Evolutionary conservation across 1,140 invertebrate species (phyloP).

Genomic region (Bombus picipes): DNA sequence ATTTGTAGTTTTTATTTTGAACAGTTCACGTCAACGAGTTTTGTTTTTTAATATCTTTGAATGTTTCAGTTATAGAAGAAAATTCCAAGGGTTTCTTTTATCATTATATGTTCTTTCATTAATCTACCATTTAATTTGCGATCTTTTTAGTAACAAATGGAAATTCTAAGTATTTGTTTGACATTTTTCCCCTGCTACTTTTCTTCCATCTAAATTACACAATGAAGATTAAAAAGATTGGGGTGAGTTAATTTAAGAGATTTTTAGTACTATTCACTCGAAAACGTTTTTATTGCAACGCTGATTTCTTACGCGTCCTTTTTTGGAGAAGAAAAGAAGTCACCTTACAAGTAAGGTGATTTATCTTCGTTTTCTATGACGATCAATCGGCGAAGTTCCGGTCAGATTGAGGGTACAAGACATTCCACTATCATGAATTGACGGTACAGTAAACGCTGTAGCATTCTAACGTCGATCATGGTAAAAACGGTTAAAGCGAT

Average conservation of each 20-base stretch:
- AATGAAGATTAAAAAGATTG: too few relatives aligned
- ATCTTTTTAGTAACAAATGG: not conserved
- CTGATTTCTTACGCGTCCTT: not conserved
- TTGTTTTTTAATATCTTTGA: too few relatives aligned
- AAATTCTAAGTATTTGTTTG: not conserved
- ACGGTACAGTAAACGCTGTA: not conserved
- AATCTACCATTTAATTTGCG: not conserved
- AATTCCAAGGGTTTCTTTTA: too few relatives aligned
- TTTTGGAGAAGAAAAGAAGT: not conserved
- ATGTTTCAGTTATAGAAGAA: too few relatives aligned
- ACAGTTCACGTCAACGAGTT: too few relatives aligned
- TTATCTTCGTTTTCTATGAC: not conserved
- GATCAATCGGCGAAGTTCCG: slow-evolving; percentile 1
- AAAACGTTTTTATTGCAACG: not conserved
- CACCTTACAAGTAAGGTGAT: not conserved
- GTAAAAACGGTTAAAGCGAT: not conserved
- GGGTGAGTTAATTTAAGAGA: too few relatives aligned
- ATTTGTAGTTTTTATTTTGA: too few relatives aligned
- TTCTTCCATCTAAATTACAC: too few relatives aligned
- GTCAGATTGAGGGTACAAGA: not conserved
- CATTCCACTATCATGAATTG: slow-evolving; percentile 1
- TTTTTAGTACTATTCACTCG: too few relatives aligned
- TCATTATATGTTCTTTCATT: too few relatives aligned
- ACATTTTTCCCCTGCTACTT: not conserved
- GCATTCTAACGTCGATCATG: not conserved